Evolutionary conservation across 92 coral and sea anemone genomes (phyloP), one percentile per base, ranked within the genome.

Genomic region (Parazoanthus swiftii): DNA sequence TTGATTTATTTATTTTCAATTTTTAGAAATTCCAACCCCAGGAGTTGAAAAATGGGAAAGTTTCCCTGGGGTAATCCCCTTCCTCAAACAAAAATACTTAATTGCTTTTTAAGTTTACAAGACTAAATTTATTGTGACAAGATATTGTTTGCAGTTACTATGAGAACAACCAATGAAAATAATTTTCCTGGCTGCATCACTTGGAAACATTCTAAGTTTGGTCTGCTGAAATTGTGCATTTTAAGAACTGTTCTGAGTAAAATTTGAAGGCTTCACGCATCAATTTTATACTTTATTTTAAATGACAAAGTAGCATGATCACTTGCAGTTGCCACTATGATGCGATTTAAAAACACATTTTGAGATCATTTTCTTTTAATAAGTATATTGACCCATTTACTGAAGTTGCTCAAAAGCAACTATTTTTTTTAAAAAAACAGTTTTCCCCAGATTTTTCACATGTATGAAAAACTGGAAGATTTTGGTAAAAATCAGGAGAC

Each of bases 191-290:
- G n/a, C n/a, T n/a, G n/a, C n/a, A n/a, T 66, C 71, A 66, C 71
- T 66, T 66, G 71, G 71, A 66, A 66, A 66, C 71, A 66, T 66
- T 66, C 71, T 20, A 66, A 66, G 21, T 66, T 20, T 66, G 71
- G 71, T 66, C 71, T n/a, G 35, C 74, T 67, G 74, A 67, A 67
- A 67, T 67, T 23, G 35, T 67, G 74, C 74, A 67, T 67, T 67
- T 67, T 67, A 67, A 67, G 74, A 67, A 67, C 74, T n/a, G 74
- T 67, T 67, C 36, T n/a, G 35, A 67, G 73, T 23, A 0, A 20
- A 67, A 67, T 67, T 23, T 67, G 73, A 67, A 67, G 33, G 73
- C 73, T 21, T 23, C 73, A 67, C 35, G 73, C 73, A 67, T 67
- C 33, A 67, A 67, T 67, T 67, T 67, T 67, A 67, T 67, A 67